These are phyloP conservation scores for Anableps anableps DNA, from an alignment of 2,797 vertebrate genomes.

Conservation along the genomic window DNA sequence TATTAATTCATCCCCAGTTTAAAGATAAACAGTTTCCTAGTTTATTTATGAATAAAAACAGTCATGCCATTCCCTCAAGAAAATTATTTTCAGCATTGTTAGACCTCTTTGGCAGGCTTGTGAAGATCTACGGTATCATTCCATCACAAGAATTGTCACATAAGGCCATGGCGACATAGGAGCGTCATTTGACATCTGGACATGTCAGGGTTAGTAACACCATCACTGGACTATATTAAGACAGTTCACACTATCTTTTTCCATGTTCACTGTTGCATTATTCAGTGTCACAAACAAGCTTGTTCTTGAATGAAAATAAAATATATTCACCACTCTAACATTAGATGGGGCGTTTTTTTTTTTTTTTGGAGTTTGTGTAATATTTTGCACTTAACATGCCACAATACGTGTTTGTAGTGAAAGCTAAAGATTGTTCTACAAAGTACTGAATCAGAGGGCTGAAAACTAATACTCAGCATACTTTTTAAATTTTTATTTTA, in stretches of 20 bases:
- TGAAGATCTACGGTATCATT: slow-evolving; percentile 33
- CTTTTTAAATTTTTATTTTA: no score
- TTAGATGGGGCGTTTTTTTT: no score
- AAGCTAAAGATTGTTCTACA: no score
- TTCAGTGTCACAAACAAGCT: slow-evolving; percentile 18
- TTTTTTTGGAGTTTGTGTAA: neutral
- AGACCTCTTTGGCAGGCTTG: slow-evolving; percentile 20
- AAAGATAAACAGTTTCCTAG: no score
- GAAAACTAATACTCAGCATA: no score
- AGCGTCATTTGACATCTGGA: slow-evolving; percentile 52
- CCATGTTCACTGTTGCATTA: slow-evolving; percentile 12
- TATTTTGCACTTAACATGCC: neutral
- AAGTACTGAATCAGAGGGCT: no score
- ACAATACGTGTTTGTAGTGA: no score
- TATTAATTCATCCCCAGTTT: no score
- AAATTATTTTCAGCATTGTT: neutral
- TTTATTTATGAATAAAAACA: neutral
- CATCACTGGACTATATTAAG: slow-evolving; percentile 37
- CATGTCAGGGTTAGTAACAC: slow-evolving; percentile 55
- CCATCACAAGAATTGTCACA: slow-evolving; percentile 42
- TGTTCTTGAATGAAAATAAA: neutral
- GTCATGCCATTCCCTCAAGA: neutral
- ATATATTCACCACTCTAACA: neutral
- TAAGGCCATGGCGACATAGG: slow-evolving; percentile 55
- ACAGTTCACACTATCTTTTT: slow-evolving; percentile 28